These are phyloP conservation scores for Timema cristinae DNA, from an alignment of 2,888 invertebrate genomes.

Conservation along the genomic window DNA sequence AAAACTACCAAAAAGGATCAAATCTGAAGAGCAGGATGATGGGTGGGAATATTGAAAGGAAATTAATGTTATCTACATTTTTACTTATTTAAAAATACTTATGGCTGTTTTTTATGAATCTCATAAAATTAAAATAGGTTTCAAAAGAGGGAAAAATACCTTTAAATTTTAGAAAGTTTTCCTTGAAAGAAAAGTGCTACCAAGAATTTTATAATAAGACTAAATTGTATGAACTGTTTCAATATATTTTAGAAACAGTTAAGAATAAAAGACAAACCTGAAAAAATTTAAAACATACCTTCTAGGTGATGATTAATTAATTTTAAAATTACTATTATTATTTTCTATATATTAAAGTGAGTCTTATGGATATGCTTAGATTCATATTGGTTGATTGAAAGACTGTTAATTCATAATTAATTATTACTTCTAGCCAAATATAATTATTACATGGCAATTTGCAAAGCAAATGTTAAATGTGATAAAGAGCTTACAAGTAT, in stretches of 20 bases:
- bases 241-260: too few relatives aligned
- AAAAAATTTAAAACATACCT: too few relatives aligned
- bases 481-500: slow-evolving; percentile 32
- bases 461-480: slow-evolving; percentile 32
- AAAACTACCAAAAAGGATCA: slow-evolving; percentile 29
- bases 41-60: slow-evolving; percentile 32
- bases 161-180: too few relatives aligned
- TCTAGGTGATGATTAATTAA: too few relatives aligned
- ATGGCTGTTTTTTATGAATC: slow-evolving; percentile 16
- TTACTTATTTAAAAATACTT: slow-evolving; percentile 9
- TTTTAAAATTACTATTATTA: too few relatives aligned
- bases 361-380: slow-evolving; percentile 10
- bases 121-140: background rate
- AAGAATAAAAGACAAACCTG: too few relatives aligned
- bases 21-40: slow-evolving; percentile 33
- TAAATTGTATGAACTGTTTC: too few relatives aligned
- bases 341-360: background rate
- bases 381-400: slow-evolving; percentile 9
- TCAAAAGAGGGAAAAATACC: too few relatives aligned
- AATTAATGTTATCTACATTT: background rate
- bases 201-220: too few relatives aligned
- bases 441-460: slow-evolving; percentile 26
- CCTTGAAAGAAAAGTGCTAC: too few relatives aligned
- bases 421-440: slow-evolving; percentile 25
- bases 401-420: slow-evolving; percentile 27